Evolutionary conservation across 2,888 invertebrate species (phyloP).

Genomic region (Xestia rhomboidea): DNA sequence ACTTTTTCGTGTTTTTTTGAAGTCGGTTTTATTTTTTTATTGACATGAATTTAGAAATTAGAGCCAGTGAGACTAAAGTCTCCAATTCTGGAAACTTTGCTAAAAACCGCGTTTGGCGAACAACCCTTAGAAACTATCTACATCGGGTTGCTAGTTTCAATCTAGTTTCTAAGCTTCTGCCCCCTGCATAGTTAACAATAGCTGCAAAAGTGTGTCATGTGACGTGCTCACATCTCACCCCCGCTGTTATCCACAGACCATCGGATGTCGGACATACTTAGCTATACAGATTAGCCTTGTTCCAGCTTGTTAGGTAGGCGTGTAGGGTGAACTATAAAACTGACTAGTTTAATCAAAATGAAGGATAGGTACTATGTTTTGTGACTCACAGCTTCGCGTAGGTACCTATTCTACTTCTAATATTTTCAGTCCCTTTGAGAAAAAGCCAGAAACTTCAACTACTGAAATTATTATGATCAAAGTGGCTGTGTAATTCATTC

Average conservation of each 20-base stretch:
- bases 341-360: not conserved
- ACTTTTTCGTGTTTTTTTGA: too few species aligned
- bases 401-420: not conserved
- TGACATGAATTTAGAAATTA: not conserved
- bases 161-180: slow-evolving; percentile 2
- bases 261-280: slow-evolving; percentile 35
- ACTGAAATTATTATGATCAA: too few species aligned
- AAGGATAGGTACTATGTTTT: not conserved
- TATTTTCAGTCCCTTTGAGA: not conserved
- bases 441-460: not conserved
- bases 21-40: too few species aligned
- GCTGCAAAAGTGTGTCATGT: slow-evolving; percentile 58
- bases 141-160: not conserved
- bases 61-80: not conserved
- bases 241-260: slow-evolving; percentile 31
- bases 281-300: slow-evolving; percentile 42
- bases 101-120: not conserved
- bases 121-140: not conserved
- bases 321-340: not conserved
- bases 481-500: too few species aligned
- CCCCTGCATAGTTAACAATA: slow-evolving; percentile 42
- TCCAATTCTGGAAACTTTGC: not conserved
- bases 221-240: slow-evolving; percentile 29
- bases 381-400: not conserved
- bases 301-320: slow-evolving; percentile 37